Conservation (phyloP, 2,797 vertebrate genomes). For the Eospalax fontanierii region DNA sequence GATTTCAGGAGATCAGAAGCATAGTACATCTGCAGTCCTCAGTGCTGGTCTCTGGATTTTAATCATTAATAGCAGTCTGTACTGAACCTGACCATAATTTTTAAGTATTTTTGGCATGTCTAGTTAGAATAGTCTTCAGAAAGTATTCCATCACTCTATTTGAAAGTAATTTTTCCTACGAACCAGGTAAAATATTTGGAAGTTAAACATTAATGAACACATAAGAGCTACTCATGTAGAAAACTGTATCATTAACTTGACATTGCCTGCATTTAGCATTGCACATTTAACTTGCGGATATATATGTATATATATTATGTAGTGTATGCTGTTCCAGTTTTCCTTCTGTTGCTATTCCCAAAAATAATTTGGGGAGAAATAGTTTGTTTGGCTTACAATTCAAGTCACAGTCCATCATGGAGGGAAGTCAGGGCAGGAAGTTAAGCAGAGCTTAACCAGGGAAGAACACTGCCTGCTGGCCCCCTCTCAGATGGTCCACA, state of each 20-base stretch:
- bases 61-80: background rate
- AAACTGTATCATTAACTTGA: background rate
- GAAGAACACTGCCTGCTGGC: background rate
- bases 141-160: background rate
- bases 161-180: conserved; percentile 34
- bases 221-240: conserved; percentile 12
- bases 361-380: background rate
- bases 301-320: background rate
- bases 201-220: background rate
- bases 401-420: background rate
- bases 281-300: background rate
- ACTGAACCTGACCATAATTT: background rate
- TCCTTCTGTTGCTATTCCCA: background rate
- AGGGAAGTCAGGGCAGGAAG: background rate
- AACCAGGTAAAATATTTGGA: conserved; percentile 16
- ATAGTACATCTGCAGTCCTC: background rate
- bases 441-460: background rate
- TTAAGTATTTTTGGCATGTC: background rate
- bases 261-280: conserved; percentile 36
- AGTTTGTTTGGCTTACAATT: background rate
- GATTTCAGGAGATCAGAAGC: background rate
- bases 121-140: background rate
- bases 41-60: background rate
- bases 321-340: background rate
- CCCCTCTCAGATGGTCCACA: background rate